Base-by-base conservation (phyloP, 2,797 vertebrate species). In the Naso thynnoides region DNA sequence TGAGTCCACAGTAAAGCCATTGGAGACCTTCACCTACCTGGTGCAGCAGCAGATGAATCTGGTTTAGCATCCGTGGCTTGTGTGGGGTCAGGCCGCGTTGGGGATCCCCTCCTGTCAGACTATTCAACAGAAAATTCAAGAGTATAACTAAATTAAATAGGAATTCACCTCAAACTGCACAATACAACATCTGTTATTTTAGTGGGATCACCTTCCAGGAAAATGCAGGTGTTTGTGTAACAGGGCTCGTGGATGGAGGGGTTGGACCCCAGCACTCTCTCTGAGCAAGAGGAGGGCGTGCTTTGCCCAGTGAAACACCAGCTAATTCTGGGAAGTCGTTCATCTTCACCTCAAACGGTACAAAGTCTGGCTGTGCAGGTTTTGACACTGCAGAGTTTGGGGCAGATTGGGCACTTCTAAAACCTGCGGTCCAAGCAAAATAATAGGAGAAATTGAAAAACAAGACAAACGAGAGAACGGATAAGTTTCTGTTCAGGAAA, bases 291-390 rank as follows among this genome's bases (percentile, higher is more conserved):
- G 78, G 23, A 39, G 52, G 29, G 4, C 42, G 31, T 3, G 49
- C 29, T 71, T 80, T 84, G 1, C 38, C 52, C 23, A 74, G 47
- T 0, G 83, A 80, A 49, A 78, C 69, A 15, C 86, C 78, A 42
- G 84, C 91, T 3, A 96, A 82, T 79, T 96, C 93, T 15, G 94
- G 95, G 76, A 97, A 97, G 93, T 98, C 96, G 15, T 91, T 85
- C 82, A 93, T 60, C 59, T 93, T 93, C 72, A 96, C 94, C 83
- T 97, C 95, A 92, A 96, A 95, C 0, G 82, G 67, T 38, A 49
- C 59, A 6, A 69, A 38, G 7, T 89, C 85, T 8, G 70, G 72
- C 58, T 89, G 83, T 54, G 61, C 41, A 57, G 82, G 57, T 78
- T 79, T 90, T 18, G 73, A 47, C 52, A 27, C 83, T 33, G 85